Evolutionary conservation across 1,140 invertebrate species (phyloP).

Genomic region (Scaptomyza hsui): DNA sequence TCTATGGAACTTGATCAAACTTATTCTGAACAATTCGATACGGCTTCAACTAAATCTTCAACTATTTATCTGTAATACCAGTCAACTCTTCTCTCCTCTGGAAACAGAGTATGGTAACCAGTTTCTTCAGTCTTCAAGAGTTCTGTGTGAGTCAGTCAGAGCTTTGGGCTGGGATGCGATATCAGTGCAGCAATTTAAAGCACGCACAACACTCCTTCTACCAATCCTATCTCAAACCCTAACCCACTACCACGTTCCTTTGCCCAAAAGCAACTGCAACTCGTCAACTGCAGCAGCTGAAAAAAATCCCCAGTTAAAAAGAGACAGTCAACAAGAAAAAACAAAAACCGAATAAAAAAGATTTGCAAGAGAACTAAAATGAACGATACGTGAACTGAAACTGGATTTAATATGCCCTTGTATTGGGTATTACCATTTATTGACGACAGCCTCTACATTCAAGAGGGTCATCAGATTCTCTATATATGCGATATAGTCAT

Average conservation of each 20-base stretch:
- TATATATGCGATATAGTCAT: neutral
- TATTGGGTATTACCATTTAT: slow-evolving; percentile 1
- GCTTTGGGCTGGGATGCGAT: neutral
- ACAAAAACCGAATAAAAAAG: neutral
- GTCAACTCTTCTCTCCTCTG: no score
- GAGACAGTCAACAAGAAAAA: neutral
- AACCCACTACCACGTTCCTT: neutral
- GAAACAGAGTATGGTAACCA: slow-evolving; percentile 4
- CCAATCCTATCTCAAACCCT: neutral
- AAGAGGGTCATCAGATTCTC: neutral
- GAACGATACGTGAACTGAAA: slow-evolving; percentile 10
- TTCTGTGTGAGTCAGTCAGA: slow-evolving; percentile 6
- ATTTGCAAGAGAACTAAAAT: neutral
- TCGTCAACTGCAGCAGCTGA: neutral
- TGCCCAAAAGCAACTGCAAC: neutral
- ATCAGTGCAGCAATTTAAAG: slow-evolving; percentile 12
- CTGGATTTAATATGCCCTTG: slow-evolving; percentile 5
- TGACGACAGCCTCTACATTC: neutral
- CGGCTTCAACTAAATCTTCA: no score
- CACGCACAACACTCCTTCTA: slow-evolving; percentile 5
- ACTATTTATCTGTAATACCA: no score
- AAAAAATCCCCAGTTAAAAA: slow-evolving; percentile 3
- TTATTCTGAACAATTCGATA: no score
- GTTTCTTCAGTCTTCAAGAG: neutral
- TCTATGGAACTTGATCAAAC: no score